Conservation (phyloP, 2,797 vertebrate genomes). For the Vultur gryphus region DNA sequence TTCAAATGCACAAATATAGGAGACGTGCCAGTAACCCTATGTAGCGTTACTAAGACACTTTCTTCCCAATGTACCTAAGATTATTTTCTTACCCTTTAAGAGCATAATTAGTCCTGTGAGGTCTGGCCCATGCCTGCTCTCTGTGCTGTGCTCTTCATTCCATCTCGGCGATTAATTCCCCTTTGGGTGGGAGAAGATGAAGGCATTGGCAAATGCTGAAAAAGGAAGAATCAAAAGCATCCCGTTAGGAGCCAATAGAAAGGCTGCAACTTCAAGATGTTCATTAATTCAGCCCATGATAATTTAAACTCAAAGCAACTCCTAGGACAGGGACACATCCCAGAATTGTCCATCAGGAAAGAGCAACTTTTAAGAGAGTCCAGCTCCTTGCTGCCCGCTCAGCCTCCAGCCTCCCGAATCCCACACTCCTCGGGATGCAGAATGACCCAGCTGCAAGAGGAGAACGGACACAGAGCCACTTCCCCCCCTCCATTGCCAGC, state of each 20-base stretch:
- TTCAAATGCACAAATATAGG: neutral
- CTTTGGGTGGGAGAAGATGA: neutral
- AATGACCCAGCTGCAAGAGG: neutral
- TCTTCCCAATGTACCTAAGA: neutral
- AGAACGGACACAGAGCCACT: accelerated
- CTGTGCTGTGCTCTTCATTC: conserved; percentile 9
- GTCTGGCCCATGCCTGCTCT: neutral
- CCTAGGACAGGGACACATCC: neutral
- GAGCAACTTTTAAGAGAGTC: neutral
- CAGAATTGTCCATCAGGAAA: neutral
- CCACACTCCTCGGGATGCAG: accelerated
- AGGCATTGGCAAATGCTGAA: neutral
- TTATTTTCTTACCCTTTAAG: conserved; percentile 16
- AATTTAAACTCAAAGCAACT: neutral
- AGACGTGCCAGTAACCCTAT: neutral
- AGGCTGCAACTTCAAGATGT: neutral
- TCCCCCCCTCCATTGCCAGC: accelerated
- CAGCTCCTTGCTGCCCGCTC: neutral
- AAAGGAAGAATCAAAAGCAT: neutral
- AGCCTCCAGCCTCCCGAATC: neutral
- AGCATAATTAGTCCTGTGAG: conserved; percentile 23
- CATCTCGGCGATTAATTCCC: neutral
- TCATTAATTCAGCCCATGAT: neutral
- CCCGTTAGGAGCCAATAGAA: neutral
- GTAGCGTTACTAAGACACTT: neutral